A percentile compares a stretch with the other conserved stretches of the same genome.
phyloP scores from a whole-genome alignment of 2,888 invertebrate species.

The Dasysyrphus tricinctus region DNA sequence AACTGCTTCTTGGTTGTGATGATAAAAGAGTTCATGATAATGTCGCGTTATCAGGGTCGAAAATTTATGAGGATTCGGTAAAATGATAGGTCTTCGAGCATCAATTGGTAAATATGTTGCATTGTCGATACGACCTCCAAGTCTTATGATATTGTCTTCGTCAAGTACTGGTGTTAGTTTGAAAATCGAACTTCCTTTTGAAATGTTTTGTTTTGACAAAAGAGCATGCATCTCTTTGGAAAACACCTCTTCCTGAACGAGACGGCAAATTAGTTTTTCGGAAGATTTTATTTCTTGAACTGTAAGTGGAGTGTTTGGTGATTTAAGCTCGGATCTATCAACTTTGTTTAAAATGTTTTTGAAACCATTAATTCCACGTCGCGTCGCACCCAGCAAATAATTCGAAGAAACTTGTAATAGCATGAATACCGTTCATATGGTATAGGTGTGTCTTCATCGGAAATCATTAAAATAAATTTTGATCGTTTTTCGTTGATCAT shows the following conservation, averaged over 20 bases:
- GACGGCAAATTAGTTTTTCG: constrained; percentile 24
- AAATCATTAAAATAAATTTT: background rate
- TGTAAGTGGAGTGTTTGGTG: background rate
- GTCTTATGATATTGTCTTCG: constrained; percentile 27
- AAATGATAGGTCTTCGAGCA: background rate
- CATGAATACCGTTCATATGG: constrained; percentile 31
- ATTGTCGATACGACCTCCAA: constrained; percentile 43
- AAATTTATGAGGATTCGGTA: background rate
- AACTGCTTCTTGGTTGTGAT: too few relatives aligned
- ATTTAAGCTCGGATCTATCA: background rate
- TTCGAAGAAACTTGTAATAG: constrained; percentile 43
- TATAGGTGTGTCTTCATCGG: background rate
- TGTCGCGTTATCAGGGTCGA: too few relatives aligned
- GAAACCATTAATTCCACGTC: background rate
- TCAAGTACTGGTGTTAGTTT: constrained; percentile 41
- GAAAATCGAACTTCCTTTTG: constrained; percentile 35
- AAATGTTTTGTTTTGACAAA: background rate
- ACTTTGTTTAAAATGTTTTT: background rate
- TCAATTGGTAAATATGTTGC: constrained; percentile 34
- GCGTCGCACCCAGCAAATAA: constrained; percentile 31
- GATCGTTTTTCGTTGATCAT: constrained; percentile 6
- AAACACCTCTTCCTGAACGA: constrained; percentile 35
- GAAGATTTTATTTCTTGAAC: constrained; percentile 4
- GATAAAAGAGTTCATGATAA: too few relatives aligned
- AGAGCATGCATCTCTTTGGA: constrained; percentile 26